A percentile compares a stretch with the other conserved stretches of the same genome.
Evolutionary conservation across 2,797 vertebrate species (phyloP).

Genomic region (Sphenodon punctatus): DNA sequence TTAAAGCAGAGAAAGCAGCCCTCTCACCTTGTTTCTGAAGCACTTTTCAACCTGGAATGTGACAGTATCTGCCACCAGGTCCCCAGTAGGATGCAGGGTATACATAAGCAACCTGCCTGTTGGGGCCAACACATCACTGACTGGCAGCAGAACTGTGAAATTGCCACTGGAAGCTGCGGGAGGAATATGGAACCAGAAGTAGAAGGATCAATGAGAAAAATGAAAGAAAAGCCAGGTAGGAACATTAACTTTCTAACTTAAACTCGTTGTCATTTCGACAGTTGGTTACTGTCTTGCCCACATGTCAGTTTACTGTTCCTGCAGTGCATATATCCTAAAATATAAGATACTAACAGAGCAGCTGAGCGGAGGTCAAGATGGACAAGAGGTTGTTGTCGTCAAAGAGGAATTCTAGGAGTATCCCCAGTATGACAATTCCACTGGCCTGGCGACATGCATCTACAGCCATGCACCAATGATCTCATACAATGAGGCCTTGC

Average conservation of each 20-base stretch:
- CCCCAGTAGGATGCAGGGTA: slow-evolving; percentile 77
- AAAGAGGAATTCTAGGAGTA: background rate
- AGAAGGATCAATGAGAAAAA: background rate
- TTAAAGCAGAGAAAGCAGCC: background rate
- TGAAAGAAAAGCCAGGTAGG: background rate
- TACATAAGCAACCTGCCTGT: slow-evolving; percentile 78
- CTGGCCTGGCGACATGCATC: no score
- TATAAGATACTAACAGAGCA: background rate
- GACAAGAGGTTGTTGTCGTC: background rate
- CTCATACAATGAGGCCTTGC: no score
- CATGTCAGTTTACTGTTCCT: background rate
- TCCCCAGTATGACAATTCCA: no score
- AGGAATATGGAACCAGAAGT: background rate
- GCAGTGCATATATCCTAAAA: background rate
- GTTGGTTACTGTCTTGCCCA: background rate
- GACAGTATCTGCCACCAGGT: slow-evolving; percentile 82
- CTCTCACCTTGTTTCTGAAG: slow-evolving; percentile 84
- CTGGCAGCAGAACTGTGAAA: slow-evolving; percentile 63
- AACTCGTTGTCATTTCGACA: background rate
- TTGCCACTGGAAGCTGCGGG: slow-evolving; percentile 72
- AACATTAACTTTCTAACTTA: background rate
- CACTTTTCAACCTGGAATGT: slow-evolving; percentile 76
- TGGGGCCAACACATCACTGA: slow-evolving; percentile 65
- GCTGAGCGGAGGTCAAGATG: background rate
- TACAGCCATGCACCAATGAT: no score